phyloP scores from a whole-genome alignment of 2,888 invertebrate genomes.

The Nemurella pictetii region DNA sequence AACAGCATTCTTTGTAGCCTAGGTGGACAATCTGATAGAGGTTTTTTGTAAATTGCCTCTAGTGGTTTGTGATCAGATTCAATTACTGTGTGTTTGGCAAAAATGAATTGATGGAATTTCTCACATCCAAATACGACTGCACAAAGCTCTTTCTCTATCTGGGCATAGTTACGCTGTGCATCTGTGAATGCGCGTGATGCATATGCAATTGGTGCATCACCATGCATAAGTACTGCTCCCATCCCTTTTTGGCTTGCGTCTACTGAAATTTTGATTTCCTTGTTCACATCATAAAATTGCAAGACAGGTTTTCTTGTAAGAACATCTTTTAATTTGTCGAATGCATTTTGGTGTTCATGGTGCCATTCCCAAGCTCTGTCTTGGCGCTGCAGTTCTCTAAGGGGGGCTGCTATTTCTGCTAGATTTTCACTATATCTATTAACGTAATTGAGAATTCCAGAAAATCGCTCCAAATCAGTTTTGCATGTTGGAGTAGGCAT shows the following conservation, averaged over 20 bases:
- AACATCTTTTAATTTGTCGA: too few relatives aligned
- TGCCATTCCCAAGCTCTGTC: too few relatives aligned
- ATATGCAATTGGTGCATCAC: slow-evolving; percentile 36
- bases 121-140: slow-evolving; percentile 43
- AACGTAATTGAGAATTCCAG: neutral
- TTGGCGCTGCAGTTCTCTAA: too few relatives aligned
- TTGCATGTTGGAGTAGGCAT: neutral
- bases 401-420: too few relatives aligned
- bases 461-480: neutral
- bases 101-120: slow-evolving; percentile 45
- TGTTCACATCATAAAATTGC: too few relatives aligned
- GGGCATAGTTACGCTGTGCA: slow-evolving; percentile 45
- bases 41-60: slow-evolving; percentile 44
- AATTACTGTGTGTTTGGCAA: slow-evolving; percentile 43
- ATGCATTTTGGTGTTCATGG: too few relatives aligned
- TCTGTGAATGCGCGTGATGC: slow-evolving; percentile 44
- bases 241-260: slow-evolving; percentile 20
- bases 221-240: neutral
- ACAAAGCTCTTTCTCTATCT: slow-evolving; percentile 35
- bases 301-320: too few relatives aligned
- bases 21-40: slow-evolving; percentile 34
- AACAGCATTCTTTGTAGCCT: slow-evolving; percentile 43
- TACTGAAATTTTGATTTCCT: too few relatives aligned
- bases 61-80: slow-evolving; percentile 47
- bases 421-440: too few relatives aligned